Evolutionary conservation across 2,797 vertebrate genomes (phyloP).

Genomic region (Coranthus polyacanthus): DNA sequence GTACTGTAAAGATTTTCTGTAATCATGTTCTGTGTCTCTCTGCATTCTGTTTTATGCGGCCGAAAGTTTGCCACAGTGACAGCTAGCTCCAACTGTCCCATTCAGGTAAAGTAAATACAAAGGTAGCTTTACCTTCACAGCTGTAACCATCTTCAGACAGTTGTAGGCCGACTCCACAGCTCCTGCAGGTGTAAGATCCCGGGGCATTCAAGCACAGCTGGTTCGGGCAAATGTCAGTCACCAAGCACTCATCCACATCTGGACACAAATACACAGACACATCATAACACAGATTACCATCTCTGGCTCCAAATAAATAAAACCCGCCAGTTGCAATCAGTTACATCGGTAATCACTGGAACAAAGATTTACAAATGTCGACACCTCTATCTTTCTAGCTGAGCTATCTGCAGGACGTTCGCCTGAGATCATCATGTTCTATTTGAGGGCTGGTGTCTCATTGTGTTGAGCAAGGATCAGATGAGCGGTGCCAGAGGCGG

Average conservation of each 20-base stretch:
- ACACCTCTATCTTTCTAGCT: constrained; percentile 61
- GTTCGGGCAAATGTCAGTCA: constrained; percentile 70
- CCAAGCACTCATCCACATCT: constrained; percentile 84
- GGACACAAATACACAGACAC: constrained; percentile 65
- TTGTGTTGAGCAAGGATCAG: constrained; percentile 66
- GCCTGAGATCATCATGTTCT: constrained; percentile 74
- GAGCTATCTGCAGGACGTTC: constrained; percentile 50
- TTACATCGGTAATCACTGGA: constrained; percentile 53
- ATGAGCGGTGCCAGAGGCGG: constrained; percentile 65
- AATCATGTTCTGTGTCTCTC: constrained; percentile 41
- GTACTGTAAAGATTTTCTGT: constrained; percentile 54
- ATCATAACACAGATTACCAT: constrained; percentile 67
- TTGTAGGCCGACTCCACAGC: constrained; percentile 70
- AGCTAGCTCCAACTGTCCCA: constrained; percentile 1
- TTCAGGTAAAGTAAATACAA: constrained; percentile 10
- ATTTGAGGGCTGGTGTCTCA: constrained; percentile 66
- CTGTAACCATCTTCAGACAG: constrained; percentile 59
- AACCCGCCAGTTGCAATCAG: constrained; percentile 66
- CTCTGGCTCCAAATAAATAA: constrained; percentile 68
- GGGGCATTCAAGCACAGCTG: constrained; percentile 77
- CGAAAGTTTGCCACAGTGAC: constrained; percentile 7
- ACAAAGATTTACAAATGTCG: constrained; percentile 58
- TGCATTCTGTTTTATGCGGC: constrained; percentile 15
- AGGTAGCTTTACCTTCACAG: constrained; percentile 71
- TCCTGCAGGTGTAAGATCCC: constrained; percentile 79